Evolutionary conservation across 2,888 invertebrate species (phyloP).

Genomic region (Lycia hirtaria): DNA sequence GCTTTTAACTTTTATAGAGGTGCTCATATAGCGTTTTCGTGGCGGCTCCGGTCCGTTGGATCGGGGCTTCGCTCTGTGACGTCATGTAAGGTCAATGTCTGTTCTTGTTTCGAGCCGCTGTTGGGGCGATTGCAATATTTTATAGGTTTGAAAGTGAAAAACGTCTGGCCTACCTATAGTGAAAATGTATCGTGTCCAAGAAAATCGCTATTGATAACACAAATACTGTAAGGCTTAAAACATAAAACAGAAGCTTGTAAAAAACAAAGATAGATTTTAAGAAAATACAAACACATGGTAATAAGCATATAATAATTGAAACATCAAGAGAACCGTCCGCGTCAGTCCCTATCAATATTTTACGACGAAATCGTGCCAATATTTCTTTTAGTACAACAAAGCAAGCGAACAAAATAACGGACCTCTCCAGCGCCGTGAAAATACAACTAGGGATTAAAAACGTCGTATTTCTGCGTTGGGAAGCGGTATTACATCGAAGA

Average conservation of each 20-base stretch:
- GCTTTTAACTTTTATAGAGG: slow-evolving; percentile 81
- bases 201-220: no score
- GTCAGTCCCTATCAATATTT: background rate
- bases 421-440: slow-evolving; percentile 15
- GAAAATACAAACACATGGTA: background rate
- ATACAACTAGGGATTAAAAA: slow-evolving; percentile 19
- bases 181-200: no score
- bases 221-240: no score
- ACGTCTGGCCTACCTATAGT: no score
- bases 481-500: slow-evolving; percentile 26
- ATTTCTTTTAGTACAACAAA: slow-evolving; percentile 5
- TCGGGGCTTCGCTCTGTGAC: slow-evolving; percentile 33
- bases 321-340: background rate
- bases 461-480: slow-evolving; percentile 12
- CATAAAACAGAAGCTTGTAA: no score
- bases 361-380: slow-evolving; percentile 1
- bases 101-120: slow-evolving; percentile 11
- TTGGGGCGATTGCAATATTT: slow-evolving; percentile 2
- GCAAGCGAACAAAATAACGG: slow-evolving; percentile 12
- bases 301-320: slow-evolving; percentile 2
- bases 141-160: background rate
- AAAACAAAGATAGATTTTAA: background rate
- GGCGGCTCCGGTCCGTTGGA: slow-evolving; percentile 57
- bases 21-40: slow-evolving; percentile 69
- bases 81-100: slow-evolving; percentile 19